These are phyloP conservation scores for Blastobasis adustella DNA, from an alignment of 2,888 invertebrate species.

Conservation along the genomic window DNA sequence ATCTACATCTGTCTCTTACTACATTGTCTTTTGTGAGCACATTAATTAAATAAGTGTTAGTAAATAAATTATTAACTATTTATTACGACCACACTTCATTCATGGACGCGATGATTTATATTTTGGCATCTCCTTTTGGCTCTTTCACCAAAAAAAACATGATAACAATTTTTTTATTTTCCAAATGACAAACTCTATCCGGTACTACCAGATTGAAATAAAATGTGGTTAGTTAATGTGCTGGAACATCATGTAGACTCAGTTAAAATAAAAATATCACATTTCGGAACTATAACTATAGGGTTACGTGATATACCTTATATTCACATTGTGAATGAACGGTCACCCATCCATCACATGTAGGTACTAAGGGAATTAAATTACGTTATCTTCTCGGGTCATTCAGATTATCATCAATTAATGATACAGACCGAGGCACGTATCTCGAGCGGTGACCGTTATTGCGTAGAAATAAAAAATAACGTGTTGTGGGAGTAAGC, in stretches of 20 bases:
- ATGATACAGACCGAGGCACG: too few species aligned
- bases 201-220: too few species aligned
- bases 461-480: too few species aligned
- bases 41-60: constrained; percentile 25
- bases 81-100: constrained; percentile 17
- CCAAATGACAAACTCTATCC: neutral
- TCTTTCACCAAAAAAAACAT: constrained; percentile 47
- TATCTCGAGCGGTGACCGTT: too few species aligned
- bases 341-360: too few species aligned
- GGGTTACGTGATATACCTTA: constrained; percentile 9
- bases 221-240: neutral
- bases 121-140: constrained; percentile 71
- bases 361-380: too few species aligned
- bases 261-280: constrained; percentile 42
- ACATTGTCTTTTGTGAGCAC: constrained; percentile 71
- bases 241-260: neutral
- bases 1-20: constrained; percentile 38
- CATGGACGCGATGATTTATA: constrained; percentile 49
- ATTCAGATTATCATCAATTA: too few species aligned
- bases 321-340: too few species aligned
- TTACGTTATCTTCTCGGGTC: too few species aligned
- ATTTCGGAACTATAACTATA: constrained; percentile 46
- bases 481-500: too few species aligned
- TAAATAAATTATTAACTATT: constrained; percentile 24
- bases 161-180: constrained; percentile 13